phyloP scores from a whole-genome alignment of 2,797 vertebrate genomes.

The Lemur catta region DNA sequence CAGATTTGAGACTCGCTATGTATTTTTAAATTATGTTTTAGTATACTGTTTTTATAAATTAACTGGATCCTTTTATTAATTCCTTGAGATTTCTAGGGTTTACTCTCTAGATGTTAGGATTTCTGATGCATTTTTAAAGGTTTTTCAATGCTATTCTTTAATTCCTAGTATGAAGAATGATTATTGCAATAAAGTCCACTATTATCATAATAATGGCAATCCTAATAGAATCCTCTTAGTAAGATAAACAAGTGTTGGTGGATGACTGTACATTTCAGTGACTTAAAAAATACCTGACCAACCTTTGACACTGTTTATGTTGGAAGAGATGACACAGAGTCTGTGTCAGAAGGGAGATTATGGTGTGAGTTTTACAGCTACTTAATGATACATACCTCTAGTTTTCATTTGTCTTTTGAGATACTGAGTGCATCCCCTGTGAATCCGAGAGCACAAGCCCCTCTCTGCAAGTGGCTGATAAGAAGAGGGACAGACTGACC shows the following conservation, averaged over 20 bases:
- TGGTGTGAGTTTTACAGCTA: slow-evolving; percentile 52
- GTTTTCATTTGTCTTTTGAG: slow-evolving; percentile 52
- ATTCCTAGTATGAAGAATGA: neutral
- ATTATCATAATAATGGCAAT: neutral
- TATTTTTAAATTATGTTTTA: slow-evolving; percentile 1
- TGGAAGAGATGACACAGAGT: slow-evolving; percentile 53
- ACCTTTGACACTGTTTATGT: slow-evolving; percentile 54
- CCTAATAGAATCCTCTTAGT: neutral
- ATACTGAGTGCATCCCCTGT: slow-evolving; percentile 61
- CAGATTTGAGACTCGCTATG: neutral
- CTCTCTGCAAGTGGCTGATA: slow-evolving; percentile 56
- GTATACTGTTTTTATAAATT: neutral
- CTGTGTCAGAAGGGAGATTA: slow-evolving; percentile 35
- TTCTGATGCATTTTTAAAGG: neutral
- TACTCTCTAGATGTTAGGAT: neutral
- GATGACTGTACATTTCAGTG: slow-evolving; percentile 37
- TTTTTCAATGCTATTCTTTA: neutral
- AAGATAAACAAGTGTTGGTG: slow-evolving; percentile 31
- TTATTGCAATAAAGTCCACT: neutral
- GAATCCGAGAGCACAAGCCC: slow-evolving; percentile 74
- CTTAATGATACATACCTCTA: slow-evolving; percentile 66
- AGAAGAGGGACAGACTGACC: slow-evolving; percentile 71
- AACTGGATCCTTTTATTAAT: neutral
- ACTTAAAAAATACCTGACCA: slow-evolving; percentile 42
- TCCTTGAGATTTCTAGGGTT: neutral